Conservation (phyloP, 2,113 vertebrate genomes). For the Campylomormyrus numenius region DNA sequence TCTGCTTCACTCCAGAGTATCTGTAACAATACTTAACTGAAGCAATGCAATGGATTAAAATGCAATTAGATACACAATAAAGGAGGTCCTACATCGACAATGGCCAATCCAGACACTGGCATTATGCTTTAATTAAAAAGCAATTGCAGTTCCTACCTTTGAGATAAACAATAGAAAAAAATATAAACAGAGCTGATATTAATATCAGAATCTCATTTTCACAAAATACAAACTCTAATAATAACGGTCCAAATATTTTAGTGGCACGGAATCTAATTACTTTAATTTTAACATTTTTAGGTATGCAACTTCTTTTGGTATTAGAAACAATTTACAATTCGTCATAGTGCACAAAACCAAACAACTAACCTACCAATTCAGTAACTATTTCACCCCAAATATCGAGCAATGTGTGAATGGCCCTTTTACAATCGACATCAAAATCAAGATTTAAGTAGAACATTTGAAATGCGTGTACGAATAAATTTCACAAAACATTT, state of each 20-base stretch:
- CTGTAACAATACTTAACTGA: background rate
- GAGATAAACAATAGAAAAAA: background rate
- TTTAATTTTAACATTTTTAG: background rate
- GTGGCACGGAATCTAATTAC: background rate
- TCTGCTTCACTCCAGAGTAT: background rate
- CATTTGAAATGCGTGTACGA: background rate
- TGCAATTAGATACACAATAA: background rate
- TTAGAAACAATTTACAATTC: background rate
- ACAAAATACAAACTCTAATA: background rate
- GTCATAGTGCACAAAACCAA: background rate
- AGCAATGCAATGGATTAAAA: background rate
- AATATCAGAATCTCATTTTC: background rate
- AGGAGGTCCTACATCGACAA: background rate
- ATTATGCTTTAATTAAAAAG: background rate
- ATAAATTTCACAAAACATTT: background rate
- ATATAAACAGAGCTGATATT: background rate
- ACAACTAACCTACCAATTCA: background rate
- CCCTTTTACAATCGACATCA: background rate
- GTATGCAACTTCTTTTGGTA: background rate
- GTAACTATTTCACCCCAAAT: background rate
- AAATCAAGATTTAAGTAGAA: background rate
- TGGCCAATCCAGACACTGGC: background rate
- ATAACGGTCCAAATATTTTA: background rate
- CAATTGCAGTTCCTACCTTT: background rate
- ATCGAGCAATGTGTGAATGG: background rate